A percentile compares a stretch with the other conserved stretches of the same genome.
phyloP scores from a whole-genome alignment of 2,113 vertebrate species.

The Vombatus ursinus region DNA sequence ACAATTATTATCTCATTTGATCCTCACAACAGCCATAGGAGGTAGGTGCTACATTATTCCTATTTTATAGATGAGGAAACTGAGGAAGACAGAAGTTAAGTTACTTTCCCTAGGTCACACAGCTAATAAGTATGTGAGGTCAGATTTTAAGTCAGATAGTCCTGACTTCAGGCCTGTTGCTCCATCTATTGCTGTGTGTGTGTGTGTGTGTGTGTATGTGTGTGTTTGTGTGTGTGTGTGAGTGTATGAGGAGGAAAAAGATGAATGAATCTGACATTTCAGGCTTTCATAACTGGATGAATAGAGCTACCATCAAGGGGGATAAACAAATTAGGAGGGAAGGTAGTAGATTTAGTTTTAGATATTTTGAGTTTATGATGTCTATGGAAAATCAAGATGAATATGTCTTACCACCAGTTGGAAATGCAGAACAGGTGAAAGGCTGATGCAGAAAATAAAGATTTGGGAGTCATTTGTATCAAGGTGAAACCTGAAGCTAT shows the following conservation, averaged over 20 bases:
- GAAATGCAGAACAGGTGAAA: not conserved
- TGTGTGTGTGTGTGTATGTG: too few species aligned
- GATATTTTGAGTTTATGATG: not conserved
- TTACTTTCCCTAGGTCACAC: not conserved
- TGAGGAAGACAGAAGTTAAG: not conserved
- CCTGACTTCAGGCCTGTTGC: too few species aligned
- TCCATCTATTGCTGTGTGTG: too few species aligned
- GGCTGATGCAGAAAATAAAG: not conserved
- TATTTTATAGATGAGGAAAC: not conserved
- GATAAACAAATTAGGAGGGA: not conserved
- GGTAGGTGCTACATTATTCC: not conserved
- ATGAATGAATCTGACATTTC: not conserved
- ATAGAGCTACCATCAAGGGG: not conserved
- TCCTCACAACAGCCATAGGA: not conserved
- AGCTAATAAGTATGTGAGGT: not conserved
- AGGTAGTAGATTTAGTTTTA: not conserved
- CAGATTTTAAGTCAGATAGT: not conserved
- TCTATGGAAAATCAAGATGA: not conserved
- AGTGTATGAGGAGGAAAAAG: too few species aligned
- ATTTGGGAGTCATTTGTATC: not conserved
- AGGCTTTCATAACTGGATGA: not conserved
- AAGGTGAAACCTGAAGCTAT: not conserved
- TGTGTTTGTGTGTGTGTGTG: too few species aligned
- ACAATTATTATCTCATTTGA: not conserved
- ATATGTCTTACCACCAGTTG: not conserved